Conservation (phyloP, 37 sponge, comb jelly and placozoan genomes). For the Axinella damicornis region DNA sequence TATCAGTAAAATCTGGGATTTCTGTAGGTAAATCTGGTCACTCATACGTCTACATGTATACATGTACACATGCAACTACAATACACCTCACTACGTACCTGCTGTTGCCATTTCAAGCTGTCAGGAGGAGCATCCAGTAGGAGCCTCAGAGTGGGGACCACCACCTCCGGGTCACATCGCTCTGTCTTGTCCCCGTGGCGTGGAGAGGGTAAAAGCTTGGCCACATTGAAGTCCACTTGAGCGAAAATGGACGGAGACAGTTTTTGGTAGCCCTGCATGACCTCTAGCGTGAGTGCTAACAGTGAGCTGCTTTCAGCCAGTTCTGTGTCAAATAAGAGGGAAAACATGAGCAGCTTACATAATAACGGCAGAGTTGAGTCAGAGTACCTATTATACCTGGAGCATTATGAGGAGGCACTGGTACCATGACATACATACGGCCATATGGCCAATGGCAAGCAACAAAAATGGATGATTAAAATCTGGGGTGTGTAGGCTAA, state of each 20-base stretch:
- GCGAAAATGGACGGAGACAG: conserved; percentile 58
- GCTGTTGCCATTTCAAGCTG: conserved; percentile 20
- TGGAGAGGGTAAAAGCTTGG: conserved; percentile 55
- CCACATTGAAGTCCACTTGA: conserved; percentile 58
- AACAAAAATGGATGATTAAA: no score
- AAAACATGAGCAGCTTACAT: no score
- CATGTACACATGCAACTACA: not conserved
- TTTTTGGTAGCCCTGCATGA: conserved; percentile 61
- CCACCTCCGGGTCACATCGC: conserved; percentile 2
- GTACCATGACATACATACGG: no score
- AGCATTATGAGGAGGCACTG: no score
- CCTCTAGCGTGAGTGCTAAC: conserved; percentile 9
- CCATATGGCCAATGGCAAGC: no score
- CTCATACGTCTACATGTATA: not conserved
- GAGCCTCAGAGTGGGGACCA: conserved; percentile 16
- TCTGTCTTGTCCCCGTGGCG: not conserved
- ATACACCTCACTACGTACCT: not conserved
- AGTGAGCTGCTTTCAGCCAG: conserved; percentile 11
- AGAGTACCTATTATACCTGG: no score
- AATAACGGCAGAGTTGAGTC: no score
- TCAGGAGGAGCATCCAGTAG: conserved; percentile 34
- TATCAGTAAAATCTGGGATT: no score
- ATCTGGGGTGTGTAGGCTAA: no score
- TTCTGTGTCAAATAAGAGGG: not conserved
- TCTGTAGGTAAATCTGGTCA: not conserved